Percentiles rank a stretch among this genome's conserved stretches.
Conservation (phyloP, 2,888 invertebrate species). For the Phragmatobia fuliginosa region DNA sequence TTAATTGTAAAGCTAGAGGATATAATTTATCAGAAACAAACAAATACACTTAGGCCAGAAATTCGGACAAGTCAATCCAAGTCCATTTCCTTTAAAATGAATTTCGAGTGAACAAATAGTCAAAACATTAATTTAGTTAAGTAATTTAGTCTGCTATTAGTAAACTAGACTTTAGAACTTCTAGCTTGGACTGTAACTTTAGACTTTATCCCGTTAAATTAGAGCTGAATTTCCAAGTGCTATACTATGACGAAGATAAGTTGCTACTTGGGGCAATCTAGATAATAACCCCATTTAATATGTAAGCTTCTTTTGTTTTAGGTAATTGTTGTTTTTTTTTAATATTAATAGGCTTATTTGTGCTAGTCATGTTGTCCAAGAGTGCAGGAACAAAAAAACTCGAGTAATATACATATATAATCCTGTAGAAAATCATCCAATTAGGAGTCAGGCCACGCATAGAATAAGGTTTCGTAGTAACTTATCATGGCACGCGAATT, state of each 20-base stretch:
- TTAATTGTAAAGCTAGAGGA: neutral
- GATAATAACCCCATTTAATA: slow-evolving; percentile 22
- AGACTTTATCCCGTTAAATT: neutral
- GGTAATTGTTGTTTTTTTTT: slow-evolving; percentile 5
- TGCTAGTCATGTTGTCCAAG: neutral
- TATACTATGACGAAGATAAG: slow-evolving; percentile 40
- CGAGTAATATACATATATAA: too few relatives aligned
- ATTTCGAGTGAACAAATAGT: slow-evolving; percentile 11
- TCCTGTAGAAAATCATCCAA: too few relatives aligned
- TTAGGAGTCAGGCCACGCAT: too few relatives aligned
- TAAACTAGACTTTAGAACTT: slow-evolving; percentile 13
- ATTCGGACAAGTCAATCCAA: neutral
- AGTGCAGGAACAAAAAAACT: too few relatives aligned
- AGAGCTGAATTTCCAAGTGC: slow-evolving; percentile 13
- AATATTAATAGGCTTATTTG: neutral
- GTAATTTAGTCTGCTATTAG: slow-evolving; percentile 38
- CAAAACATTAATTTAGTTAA: slow-evolving; percentile 43
- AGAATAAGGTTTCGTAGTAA: too few relatives aligned
- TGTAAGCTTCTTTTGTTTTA: slow-evolving; percentile 1
- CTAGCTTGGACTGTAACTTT: slow-evolving; percentile 15
- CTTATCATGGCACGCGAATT: too few relatives aligned
- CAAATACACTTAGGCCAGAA: neutral
- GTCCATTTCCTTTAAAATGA: slow-evolving; percentile 5
- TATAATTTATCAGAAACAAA: neutral
- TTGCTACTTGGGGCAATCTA: slow-evolving; percentile 35